Conservation (phyloP, 2,888 invertebrate species). For the Drosophila subsilvestris region DNA sequence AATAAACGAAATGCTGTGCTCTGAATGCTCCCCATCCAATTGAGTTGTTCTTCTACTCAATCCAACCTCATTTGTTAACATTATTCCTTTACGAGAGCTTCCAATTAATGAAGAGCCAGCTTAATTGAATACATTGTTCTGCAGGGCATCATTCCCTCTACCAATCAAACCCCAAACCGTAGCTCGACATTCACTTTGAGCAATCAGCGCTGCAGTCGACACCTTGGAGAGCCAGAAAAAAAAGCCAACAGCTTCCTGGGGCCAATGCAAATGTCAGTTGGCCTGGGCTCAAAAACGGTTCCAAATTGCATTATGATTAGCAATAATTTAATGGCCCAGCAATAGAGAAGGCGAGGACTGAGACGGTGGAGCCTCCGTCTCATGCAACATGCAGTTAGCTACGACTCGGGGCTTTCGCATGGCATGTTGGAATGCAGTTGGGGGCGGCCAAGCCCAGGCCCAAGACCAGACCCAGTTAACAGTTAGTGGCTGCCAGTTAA, state of each 20-base stretch:
- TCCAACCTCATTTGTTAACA: conserved; percentile 28
- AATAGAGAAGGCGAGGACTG: not conserved
- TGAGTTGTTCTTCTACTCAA: conserved; percentile 19
- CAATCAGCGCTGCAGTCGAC: conserved; percentile 25
- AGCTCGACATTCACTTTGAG: conserved; percentile 2
- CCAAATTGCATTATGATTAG: conserved; percentile 66
- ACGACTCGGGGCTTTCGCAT: conserved; percentile 56
- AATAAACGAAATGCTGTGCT: too few relatives aligned
- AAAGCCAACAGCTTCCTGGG: conserved; percentile 24
- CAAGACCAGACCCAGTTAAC: conserved; percentile 32
- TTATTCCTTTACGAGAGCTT: not conserved
- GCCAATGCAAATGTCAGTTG: conserved; percentile 55
- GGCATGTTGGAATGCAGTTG: conserved; percentile 65
- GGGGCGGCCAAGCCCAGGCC: conserved; percentile 50
- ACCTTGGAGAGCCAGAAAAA: conserved; percentile 44
- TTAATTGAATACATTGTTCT: conserved; percentile 28
- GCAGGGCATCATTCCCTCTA: conserved; percentile 19
- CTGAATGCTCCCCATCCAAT: not conserved
- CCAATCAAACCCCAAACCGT: conserved; percentile 1
- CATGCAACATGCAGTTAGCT: conserved; percentile 76
- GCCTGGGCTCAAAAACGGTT: conserved; percentile 29
- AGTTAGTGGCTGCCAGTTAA: conserved; percentile 49
- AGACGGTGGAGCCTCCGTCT: not conserved
- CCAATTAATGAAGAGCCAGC: conserved; percentile 13
- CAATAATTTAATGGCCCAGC: conserved; percentile 53